Evolutionary conservation across 1,140 invertebrate genomes (phyloP).

Genomic region (Drosophila sturtevanti): DNA sequence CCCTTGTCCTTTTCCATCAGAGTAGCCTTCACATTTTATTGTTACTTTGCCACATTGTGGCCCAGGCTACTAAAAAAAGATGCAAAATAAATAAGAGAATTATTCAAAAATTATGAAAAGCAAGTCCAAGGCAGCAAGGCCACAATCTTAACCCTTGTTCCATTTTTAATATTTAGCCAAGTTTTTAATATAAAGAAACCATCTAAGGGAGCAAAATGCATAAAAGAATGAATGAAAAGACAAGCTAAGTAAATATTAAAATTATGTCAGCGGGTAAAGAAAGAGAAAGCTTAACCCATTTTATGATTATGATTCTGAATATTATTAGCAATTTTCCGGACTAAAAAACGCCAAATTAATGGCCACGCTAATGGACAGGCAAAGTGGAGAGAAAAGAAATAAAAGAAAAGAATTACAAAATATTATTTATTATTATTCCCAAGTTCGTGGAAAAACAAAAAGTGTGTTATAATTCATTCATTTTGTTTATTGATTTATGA

Average conservation of each 20-base stretch:
- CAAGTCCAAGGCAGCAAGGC: conserved; percentile 14
- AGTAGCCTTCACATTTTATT: conserved; percentile 51
- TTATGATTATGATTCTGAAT: conserved; percentile 70
- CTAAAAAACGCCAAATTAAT: conserved; percentile 71
- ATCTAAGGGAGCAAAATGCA: conserved; percentile 46
- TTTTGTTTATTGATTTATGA: conserved; percentile 72
- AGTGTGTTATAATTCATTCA: conserved; percentile 71
- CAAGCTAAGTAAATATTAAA: conserved; percentile 73
- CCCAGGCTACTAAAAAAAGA: conserved; percentile 29
- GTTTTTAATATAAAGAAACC: conserved; percentile 62
- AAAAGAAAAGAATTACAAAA: conserved; percentile 45
- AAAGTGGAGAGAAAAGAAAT: conserved; percentile 21
- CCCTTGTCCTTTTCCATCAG: conserved; percentile 14
- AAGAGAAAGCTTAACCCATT: conserved; percentile 57
- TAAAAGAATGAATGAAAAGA: conserved; percentile 63
- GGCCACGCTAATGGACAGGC: conserved; percentile 70
- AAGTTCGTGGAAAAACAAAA: conserved; percentile 36
- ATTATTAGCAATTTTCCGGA: conserved; percentile 59
- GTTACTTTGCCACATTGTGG: conserved; percentile 56
- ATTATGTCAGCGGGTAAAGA: conserved; percentile 53
- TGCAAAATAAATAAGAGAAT: conserved; percentile 69
- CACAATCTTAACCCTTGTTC: conserved; percentile 60
- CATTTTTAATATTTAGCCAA: conserved; percentile 54
- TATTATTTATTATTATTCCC: conserved; percentile 67
- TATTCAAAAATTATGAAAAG: conserved; percentile 72